Evolutionary conservation across 2,113 vertebrate species (phyloP).

Genomic region (Nannobrachium achirus): DNA sequence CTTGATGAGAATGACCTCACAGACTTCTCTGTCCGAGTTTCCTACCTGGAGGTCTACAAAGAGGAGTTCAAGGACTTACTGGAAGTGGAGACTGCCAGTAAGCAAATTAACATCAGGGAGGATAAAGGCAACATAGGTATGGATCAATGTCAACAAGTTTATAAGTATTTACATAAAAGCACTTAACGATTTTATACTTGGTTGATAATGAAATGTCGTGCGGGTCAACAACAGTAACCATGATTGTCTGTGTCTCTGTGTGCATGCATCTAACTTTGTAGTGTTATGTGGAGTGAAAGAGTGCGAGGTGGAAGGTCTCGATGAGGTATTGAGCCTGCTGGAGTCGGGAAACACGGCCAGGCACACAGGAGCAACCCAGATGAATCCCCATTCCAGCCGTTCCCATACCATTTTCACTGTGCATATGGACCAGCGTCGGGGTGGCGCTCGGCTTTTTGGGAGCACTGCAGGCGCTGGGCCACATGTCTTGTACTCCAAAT

Average conservation of each 20-base stretch:
- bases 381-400: constrained; percentile 93
- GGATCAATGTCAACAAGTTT: constrained; percentile 6
- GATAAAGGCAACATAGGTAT: constrained; percentile 96
- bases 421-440: constrained; percentile 92
- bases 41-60: constrained; percentile 97
- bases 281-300: constrained; percentile 94
- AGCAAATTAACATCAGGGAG: constrained; percentile 94
- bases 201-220: background rate
- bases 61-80: constrained; percentile 96
- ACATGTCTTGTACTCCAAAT: constrained; percentile 92
- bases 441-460: constrained; percentile 75
- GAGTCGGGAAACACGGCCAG: constrained; percentile 94
- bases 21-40: constrained; percentile 90
- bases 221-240: background rate
- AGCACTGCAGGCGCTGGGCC: constrained; percentile 41
- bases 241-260: constrained; percentile 2
- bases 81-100: constrained; percentile 93
- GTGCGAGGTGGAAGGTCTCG: constrained; percentile 92
- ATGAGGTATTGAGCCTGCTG: constrained; percentile 93
- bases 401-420: constrained; percentile 94
- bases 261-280: constrained; percentile 60
- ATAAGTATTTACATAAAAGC: background rate
- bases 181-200: background rate
- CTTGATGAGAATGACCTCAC: constrained; percentile 93
- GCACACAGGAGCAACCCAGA: constrained; percentile 92